Base-by-base conservation (phyloP, 2,113 vertebrate species). In the Oreochromis spilurus region DNA sequence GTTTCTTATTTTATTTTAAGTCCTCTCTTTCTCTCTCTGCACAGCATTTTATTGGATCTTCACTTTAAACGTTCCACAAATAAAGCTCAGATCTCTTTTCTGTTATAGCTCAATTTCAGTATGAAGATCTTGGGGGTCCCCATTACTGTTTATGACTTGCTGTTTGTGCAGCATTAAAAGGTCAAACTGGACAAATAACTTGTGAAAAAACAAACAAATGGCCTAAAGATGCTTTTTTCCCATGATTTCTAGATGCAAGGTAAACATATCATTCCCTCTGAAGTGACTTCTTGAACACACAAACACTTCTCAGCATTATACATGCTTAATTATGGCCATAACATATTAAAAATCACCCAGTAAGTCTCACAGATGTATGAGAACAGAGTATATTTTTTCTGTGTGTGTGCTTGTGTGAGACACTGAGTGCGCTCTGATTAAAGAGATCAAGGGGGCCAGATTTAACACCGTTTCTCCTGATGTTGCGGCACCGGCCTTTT, bases 101-200 rank as follows among this genome's bases (percentile, higher is more conserved):
- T 60, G 14, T 67, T 55, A 40, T 48, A 67, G 24, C 65, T 72
- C 3, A 19, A 75, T 86, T 62, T 50, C 81, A 82, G 2, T 58
- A 45, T 54, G 55, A 77, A 79, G 72, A 38, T 21, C 43, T 57
- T 7, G 34, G 45, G 7, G 83, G 48, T 79, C 54, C n/a, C 38
- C 53, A 10, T 40, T 55, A 60, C 38, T 91, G 93, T 91, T 93
- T 90, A 85, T 52, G n/a, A 75, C 53, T 38, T 58, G 5, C n/a
- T 93, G 87, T 94, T 95, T 93, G 84, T 85, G 57, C 79, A 83
- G 80, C 81, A 80, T 86, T 84, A 80, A 87, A 90, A 88, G 90
- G 89, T 91, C 92, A 92, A 91, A 90, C 78, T 65, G 54, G 77
- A 92, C 87, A 93, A 95, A 94, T 92, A 93, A 94, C 85, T 93